Evolutionary conservation across 1,140 invertebrate species (phyloP).

Genomic region (Andrena cerasifolii): DNA sequence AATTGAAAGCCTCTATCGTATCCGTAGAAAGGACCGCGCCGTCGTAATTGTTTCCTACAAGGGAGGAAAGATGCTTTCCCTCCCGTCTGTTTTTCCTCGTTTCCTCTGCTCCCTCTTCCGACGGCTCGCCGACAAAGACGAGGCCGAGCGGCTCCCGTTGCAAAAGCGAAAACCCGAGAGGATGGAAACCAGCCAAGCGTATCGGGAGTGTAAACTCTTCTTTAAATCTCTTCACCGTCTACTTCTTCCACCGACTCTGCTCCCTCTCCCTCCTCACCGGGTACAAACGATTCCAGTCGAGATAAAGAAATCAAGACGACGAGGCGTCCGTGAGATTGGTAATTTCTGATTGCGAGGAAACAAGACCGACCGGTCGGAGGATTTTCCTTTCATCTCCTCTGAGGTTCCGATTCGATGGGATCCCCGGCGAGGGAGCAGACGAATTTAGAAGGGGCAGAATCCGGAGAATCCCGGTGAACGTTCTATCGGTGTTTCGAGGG

Average conservation of each 20-base stretch:
- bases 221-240: conserved; percentile 41
- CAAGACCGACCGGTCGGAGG: not conserved
- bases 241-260: conserved; percentile 36
- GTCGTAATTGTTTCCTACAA: conserved; percentile 57
- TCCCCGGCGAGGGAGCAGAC: conserved; percentile 8
- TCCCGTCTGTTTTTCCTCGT: conserved; percentile 19
- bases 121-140: conserved; percentile 44
- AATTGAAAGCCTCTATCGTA: conserved; percentile 58
- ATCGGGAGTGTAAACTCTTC: conserved; percentile 57
- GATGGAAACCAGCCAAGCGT: not conserved
- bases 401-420: not conserved
- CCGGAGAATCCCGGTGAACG: conserved; percentile 28
- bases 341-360: not conserved
- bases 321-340: not conserved
- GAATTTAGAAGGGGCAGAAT: conserved; percentile 6
- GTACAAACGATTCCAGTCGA: conserved; percentile 3
- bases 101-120: not conserved
- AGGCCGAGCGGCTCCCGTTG: conserved; percentile 10
- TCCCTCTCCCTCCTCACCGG: conserved; percentile 23
- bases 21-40: not conserved
- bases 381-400: not conserved
- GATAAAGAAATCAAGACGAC: not conserved
- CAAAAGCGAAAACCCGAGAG: conserved; percentile 19
- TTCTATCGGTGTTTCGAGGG: conserved; percentile 41
- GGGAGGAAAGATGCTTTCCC: conserved; percentile 40